These are phyloP conservation scores for Myrmophylax atrothorax DNA, from an alignment of 2,113 vertebrate genomes.

Conservation along the genomic window DNA sequence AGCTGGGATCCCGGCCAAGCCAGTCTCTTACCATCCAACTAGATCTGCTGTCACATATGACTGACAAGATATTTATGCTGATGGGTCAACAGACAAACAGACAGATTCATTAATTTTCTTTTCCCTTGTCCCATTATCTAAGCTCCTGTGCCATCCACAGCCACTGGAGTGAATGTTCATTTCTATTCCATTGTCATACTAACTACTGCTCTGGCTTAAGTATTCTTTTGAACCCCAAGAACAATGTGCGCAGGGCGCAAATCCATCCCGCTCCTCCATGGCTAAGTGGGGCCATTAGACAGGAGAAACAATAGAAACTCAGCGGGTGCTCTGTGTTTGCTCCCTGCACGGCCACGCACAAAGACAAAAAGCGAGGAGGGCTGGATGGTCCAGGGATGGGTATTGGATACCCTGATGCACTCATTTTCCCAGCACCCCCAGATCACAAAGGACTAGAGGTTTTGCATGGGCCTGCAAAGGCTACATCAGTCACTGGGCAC, in stretches of 20 bases:
- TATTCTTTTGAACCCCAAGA: constrained; percentile 65
- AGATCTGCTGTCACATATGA: background rate
- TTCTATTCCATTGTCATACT: constrained; percentile 58
- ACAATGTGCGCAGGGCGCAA: constrained; percentile 53
- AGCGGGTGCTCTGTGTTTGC: constrained; percentile 57
- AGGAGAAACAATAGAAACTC: constrained; percentile 60
- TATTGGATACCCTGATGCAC: constrained; percentile 47
- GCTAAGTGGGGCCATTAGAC: constrained; percentile 67
- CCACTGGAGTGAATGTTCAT: constrained; percentile 54
- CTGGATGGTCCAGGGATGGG: constrained; percentile 44
- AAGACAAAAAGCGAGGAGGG: constrained; percentile 53
- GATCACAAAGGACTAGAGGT: constrained; percentile 48
- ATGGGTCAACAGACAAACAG: constrained; percentile 11
- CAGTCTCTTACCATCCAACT: background rate
- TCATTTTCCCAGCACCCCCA: constrained; percentile 46
- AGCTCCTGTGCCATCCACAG: constrained; percentile 37
- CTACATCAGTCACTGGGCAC: constrained; percentile 46
- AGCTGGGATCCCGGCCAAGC: background rate
- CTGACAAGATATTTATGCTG: constrained; percentile 41
- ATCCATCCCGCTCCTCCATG: constrained; percentile 55
- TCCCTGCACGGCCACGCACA: constrained; percentile 62
- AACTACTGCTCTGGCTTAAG: constrained; percentile 64
- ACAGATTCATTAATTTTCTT: constrained; percentile 58
- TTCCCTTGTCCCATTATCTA: constrained; percentile 10
- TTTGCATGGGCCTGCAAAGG: constrained; percentile 24